Evolutionary conservation across 2,888 invertebrate species (phyloP).

Genomic region (Nematopogon swammerdamellus): DNA sequence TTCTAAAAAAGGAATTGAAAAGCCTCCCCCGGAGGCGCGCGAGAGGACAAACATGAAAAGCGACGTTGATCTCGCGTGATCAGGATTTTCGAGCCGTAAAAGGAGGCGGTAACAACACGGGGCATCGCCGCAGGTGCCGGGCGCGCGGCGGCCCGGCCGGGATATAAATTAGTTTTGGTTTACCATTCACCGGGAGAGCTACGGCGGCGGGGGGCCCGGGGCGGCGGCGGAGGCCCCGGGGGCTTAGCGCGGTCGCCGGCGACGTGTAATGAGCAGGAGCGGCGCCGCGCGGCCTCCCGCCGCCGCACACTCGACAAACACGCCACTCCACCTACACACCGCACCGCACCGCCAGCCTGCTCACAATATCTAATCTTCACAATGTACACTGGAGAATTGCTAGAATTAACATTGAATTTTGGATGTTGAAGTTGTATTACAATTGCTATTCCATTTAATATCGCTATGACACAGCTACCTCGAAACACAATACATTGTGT

Average conservation of each 20-base stretch:
- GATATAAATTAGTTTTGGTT: neutral
- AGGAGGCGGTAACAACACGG: neutral
- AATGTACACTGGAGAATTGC: neutral
- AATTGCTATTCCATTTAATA: too few relatives aligned
- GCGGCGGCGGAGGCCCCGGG: neutral
- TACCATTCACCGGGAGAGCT: neutral
- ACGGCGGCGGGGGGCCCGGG: too few relatives aligned
- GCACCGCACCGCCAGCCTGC: too few relatives aligned
- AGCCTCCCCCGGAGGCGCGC: neutral
- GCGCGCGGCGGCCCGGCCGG: neutral
- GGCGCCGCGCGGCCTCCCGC: neutral
- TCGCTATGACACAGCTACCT: too few relatives aligned
- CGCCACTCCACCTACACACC: too few relatives aligned
- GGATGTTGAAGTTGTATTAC: too few relatives aligned
- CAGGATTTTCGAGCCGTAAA: neutral
- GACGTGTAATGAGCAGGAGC: neutral
- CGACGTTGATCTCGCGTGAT: neutral
- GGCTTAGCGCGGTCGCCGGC: neutral
- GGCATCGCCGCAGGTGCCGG: neutral
- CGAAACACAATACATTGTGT: too few relatives aligned
- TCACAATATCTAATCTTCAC: neutral
- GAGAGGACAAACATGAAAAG: neutral
- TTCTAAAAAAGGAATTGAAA: neutral
- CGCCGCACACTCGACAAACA: neutral
- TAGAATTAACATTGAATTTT: too few relatives aligned